Evolutionary conservation across 2,888 invertebrate species (phyloP), one percentile per base, ranked within the genome.

Genomic region (Strigamia maritima): DNA sequence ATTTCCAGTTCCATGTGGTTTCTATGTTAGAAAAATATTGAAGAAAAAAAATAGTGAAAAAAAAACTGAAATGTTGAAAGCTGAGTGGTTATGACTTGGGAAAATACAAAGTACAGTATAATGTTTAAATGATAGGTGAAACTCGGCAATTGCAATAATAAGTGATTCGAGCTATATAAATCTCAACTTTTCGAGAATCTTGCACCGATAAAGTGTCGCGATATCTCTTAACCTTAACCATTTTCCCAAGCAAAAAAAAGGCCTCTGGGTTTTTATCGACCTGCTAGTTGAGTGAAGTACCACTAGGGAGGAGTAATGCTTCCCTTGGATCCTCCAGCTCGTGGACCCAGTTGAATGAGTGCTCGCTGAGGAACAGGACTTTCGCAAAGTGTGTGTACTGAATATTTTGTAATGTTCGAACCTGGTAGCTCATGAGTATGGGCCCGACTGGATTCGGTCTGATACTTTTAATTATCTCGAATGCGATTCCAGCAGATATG

Each of bases 261-360:
- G 60, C 60, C 60, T 60, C 60, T 24, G 24, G 60, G 22, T 60
- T 60, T 60, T 60, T 60, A 60, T 60, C 60, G 60, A 60, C 60
- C 60, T 24, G 60, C 60, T 60, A 60, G 60, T 60, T 60, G 60
- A 60, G 60, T 60, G 60, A 60, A 60, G 60, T 22, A 60, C 60
- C 60, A 60, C 60, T 60, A 60, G 60, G 60, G 60, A 60, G 60
- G 60, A 60, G 60, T 60, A 60, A 60, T 60, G 60, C 19, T 60
- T 60, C 60, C 60, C 60, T 60, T 60, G 60, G 60, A 60, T 60
- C 60, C 35, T 19, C 60, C 24, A 60, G 60, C 22, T 24, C 60
- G 60, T 60, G 60, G 60, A 60, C 60, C 60, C 60, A 60, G 60
- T 60, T 60, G 60, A 60, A 60, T 60, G 60, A 60, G 60, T 60